Percentiles rank a stretch among this genome's conserved stretches.
Conservation (phyloP, 2,113 vertebrate genomes). For the Hucho hucho region DNA sequence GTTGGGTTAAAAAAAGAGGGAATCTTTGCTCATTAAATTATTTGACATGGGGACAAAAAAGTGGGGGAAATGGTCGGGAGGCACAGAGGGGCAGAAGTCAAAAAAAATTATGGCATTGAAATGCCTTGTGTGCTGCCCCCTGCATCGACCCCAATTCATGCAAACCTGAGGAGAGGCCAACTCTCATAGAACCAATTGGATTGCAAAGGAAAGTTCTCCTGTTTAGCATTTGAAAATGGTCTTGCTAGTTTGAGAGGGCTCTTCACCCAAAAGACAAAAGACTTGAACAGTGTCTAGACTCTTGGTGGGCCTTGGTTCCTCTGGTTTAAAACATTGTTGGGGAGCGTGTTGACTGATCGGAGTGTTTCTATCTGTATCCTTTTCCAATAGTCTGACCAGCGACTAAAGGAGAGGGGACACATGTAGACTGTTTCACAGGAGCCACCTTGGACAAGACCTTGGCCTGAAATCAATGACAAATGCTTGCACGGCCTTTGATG, state of each 20-base stretch:
- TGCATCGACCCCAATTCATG: background rate
- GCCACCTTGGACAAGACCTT: background rate
- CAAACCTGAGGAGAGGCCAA: background rate
- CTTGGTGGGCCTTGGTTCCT: background rate
- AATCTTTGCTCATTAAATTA: background rate
- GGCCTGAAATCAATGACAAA: conserved; percentile 9
- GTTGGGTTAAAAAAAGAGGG: background rate
- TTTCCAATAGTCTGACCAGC: conserved; percentile 26
- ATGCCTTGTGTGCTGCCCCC: background rate
- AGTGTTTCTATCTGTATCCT: conserved; percentile 3
- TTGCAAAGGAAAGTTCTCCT: background rate
- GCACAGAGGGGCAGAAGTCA: background rate
- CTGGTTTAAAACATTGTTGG: conserved; percentile 17
- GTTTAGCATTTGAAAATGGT: background rate
- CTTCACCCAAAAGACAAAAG: background rate
- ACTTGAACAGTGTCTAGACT: background rate
- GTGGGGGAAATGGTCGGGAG: background rate
- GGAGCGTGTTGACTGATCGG: background rate
- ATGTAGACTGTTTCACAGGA: conserved; percentile 9
- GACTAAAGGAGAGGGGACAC: conserved; percentile 30
- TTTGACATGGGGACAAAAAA: background rate
- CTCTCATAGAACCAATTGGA: background rate
- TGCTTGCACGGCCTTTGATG: background rate
- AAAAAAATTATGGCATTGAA: background rate
- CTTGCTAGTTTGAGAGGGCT: background rate